Percentiles rank a stretch among this genome's conserved stretches.
These are phyloP conservation scores for Xyrauchen texanus DNA, from an alignment of 2,113 vertebrate species.

Conservation along the genomic window DNA sequence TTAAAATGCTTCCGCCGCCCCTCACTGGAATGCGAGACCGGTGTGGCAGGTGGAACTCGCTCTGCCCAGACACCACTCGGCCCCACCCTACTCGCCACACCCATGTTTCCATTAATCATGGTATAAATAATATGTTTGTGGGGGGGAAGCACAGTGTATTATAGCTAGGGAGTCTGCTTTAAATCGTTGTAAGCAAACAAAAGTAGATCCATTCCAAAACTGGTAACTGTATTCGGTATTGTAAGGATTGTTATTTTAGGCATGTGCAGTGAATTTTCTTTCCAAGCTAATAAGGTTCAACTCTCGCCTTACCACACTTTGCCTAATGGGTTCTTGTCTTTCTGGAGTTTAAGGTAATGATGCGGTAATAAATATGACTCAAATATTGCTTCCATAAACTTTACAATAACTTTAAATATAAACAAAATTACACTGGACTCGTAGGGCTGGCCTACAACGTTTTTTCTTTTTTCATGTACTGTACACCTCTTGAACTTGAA, in stretches of 20 bases:
- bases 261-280: slow-evolving; percentile 25
- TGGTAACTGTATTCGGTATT: no score
- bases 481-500: background rate
- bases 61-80: no score
- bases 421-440: background rate
- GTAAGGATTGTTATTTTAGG: slow-evolving; percentile 34
- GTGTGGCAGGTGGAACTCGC: no score
- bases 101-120: no score
- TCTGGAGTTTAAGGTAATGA: background rate
- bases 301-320: background rate
- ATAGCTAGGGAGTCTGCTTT: no score
- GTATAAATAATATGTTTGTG: no score
- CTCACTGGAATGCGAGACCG: no score
- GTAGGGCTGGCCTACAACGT: background rate
- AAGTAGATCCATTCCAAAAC: no score
- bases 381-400: slow-evolving; percentile 25
- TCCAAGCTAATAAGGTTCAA: background rate
- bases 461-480: background rate
- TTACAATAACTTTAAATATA: background rate
- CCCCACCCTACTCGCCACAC: no score
- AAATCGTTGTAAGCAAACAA: no score
- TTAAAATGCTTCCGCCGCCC: no score
- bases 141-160: no score
- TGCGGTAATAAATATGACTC: slow-evolving; percentile 12
- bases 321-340: background rate